A percentile compares a stretch with the other conserved stretches of the same genome.
Evolutionary conservation across 1,140 invertebrate species (phyloP).

Genomic region (Solenopsis fugax): DNA sequence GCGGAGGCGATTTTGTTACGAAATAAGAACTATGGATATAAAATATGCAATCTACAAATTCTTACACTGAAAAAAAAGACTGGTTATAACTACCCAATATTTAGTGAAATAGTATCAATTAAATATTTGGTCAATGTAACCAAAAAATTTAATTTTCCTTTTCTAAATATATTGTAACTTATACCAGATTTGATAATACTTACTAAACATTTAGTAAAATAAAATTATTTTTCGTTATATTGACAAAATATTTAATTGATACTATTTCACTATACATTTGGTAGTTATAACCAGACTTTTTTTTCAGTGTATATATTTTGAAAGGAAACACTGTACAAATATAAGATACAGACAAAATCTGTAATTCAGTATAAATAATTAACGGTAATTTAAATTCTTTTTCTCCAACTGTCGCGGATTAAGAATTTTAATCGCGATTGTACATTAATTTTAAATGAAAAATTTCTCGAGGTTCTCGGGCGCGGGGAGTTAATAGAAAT

Average conservation of each 20-base stretch:
- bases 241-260: no score
- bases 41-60: neutral
- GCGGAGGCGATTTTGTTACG: neutral
- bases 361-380: neutral
- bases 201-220: no score
- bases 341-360: neutral
- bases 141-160: no score
- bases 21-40: neutral
- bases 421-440: neutral
- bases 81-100: no score
- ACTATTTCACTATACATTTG: no score
- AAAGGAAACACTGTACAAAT: neutral
- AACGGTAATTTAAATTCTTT: neutral
- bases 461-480: neutral
- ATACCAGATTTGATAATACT: no score
- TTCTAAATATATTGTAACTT: no score
- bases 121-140: no score
- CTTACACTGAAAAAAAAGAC: no score
- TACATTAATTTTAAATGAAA: slow-evolving; percentile 33
- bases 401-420: neutral
- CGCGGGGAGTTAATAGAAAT: neutral
- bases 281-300: no score
- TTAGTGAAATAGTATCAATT: no score
- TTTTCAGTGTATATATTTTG: neutral
- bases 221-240: no score